phyloP scores from a whole-genome alignment of 2,113 vertebrate genomes.

The Daubentonia madagascariensis region DNA sequence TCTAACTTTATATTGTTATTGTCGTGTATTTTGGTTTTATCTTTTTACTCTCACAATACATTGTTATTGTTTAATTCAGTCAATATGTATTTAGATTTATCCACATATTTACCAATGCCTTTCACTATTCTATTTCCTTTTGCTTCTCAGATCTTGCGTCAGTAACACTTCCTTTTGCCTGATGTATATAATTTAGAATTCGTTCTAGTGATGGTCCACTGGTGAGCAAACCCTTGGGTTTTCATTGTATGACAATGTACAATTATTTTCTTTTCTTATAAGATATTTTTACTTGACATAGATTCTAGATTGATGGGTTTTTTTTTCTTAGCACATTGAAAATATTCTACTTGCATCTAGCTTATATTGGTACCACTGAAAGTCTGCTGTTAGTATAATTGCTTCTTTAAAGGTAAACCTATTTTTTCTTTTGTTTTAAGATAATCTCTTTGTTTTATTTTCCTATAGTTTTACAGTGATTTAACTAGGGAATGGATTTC shows the following conservation, averaged over 20 bases:
- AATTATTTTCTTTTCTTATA: neutral
- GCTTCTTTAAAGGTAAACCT: neutral
- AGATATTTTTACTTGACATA: neutral
- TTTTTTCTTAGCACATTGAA: neutral
- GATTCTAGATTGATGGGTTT: neutral
- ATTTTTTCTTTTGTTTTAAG: neutral
- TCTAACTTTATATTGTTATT: neutral
- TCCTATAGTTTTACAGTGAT: neutral
- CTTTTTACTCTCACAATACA: neutral
- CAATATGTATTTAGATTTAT: neutral
- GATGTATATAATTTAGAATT: neutral
- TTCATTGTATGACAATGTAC: neutral
- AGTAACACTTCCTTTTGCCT: neutral
- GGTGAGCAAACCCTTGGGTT: neutral
- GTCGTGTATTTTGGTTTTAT: neutral
- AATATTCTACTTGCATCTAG: neutral
- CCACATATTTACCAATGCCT: neutral
- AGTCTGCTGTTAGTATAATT: neutral
- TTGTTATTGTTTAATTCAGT: conserved; percentile 5
- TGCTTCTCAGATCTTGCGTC: neutral
- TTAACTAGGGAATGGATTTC: neutral
- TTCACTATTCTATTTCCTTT: neutral
- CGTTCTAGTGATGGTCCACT: neutral
- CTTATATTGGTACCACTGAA: neutral
- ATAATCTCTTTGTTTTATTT: neutral